Base-by-base conservation (phyloP, 2,888 invertebrate species). In the Lasioglossum morio region DNA sequence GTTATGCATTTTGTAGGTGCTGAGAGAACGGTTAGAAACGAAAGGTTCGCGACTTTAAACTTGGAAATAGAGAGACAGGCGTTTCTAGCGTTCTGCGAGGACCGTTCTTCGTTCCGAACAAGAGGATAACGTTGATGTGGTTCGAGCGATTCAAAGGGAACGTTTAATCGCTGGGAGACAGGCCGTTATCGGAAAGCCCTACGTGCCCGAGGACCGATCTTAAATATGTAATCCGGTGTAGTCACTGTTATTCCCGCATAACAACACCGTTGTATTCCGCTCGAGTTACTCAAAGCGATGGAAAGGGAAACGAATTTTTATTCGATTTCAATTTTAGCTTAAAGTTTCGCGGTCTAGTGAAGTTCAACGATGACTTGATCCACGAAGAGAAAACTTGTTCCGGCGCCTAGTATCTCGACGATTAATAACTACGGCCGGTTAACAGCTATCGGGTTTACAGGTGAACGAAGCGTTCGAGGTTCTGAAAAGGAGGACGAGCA, bases 381-480 rank as follows among this genome's bases (percentile, higher is more conserved):
- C 48, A 23, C 19, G 48, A 48, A 4, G 19, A 2, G 8, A 23
- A 8, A 23, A 48, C 48, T 2, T 48, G 23, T 23, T 23, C 48
- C 23, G 19, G 14, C 48, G 48, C 5, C n/a, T n/a, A n/a, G n/a
- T n/a, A 23, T 53, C 2, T 53, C 48, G 2, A 53, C 48, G 8
- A 23, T 2, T 23, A n/a, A 48, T 19, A 48, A 7, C 7, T 48
- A 48, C 23, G 0, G 23, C 1, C 53, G 8, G 10, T 16, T 30
- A 60, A 63, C 19, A 16, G 63, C 0, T 37, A 19, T 37, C 8
- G 34, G 34, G 37, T 69, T 87, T 87, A 0, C 95, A 98, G 98
- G 99, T 99, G 84, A 99, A 99, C 95, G 99, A 99, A 95, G 99
- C 99, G 0, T 99, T 99, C 95, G 99, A 99, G 95, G 97, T 98